Evolutionary conservation across 2,113 vertebrate species (phyloP), one percentile per base, ranked within the genome.

Genomic region (Raja brachyura): DNA sequence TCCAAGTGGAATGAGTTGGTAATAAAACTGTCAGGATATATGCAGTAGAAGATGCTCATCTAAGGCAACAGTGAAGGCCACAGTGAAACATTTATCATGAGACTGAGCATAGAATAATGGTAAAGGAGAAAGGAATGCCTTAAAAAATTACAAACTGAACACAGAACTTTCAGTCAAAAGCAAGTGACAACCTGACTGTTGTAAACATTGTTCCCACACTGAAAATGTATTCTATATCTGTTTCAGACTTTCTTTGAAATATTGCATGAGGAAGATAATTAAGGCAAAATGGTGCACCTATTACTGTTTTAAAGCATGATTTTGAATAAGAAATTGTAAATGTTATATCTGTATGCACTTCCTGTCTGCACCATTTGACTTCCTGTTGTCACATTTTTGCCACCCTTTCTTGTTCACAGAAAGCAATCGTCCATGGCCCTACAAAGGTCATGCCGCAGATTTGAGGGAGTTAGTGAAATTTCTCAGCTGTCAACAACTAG

Each of bases 11-110:
- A 74, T 54, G 54, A 54, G 18, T 70, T 25, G 68, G 90, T 3
- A 92, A 92, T 92, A 92, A 92, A 92, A 92, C 66, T 73, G 68
- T 92, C 90, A 92, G 63, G 66, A 92, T 48, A 22, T 74, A 68
- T 73, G 39, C 33, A 54, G 66, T 54, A 28, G 66, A 92, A 92
- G 39, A 74, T 92, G 39, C 39, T 73, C 20, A 73, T 68, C n/a
- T 92, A 33, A 70, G 68, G 68, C 39, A 73, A 54, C 39, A 73
- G 31, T 73, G 18, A 90, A 90, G 88, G 63, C 66, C 33, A 70
- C 11, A 1, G 18, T 90, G 14, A 90, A 70, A 70, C 90, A 28
- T 54, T 22, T 22, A 92, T 54, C 25, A 20, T 92, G 20, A 20
- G 66, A 73, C 39, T 6, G 10, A 92, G 33, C 39, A 13, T 22